phyloP scores from a whole-genome alignment of 2,113 vertebrate species.

The Eptatretus burgeri region DNA sequence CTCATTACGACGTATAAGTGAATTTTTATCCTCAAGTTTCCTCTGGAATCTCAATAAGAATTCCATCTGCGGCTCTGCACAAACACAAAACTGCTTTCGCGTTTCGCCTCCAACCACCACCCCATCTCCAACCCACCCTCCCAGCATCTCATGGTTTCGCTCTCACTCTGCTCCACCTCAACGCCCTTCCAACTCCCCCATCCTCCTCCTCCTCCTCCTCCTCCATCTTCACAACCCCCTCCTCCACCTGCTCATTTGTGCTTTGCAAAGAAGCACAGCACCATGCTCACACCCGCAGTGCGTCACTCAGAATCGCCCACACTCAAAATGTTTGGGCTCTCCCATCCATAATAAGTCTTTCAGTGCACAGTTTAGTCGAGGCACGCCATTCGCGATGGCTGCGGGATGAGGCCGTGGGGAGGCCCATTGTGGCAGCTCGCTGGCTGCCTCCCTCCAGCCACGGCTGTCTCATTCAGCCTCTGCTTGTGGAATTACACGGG shows the following conservation, averaged over 20 bases:
- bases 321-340: constrained; percentile 3
- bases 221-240: too few species aligned
- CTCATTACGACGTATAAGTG: too few species aligned
- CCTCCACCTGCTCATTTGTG: too few species aligned
- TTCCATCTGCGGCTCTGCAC: constrained; percentile 4
- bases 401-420: background rate
- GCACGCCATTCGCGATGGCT: background rate
- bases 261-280: too few species aligned
- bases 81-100: constrained; percentile 6
- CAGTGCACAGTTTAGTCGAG: constrained; percentile 5
- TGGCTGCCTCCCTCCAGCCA: background rate
- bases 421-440: constrained; percentile 3
- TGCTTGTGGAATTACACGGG: constrained; percentile 4
- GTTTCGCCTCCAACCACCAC: background rate
- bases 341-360: constrained; percentile 6
- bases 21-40: background rate
- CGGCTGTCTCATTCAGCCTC: constrained; percentile 1
- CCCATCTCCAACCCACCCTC: background rate
- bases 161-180: too few species aligned
- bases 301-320: constrained; percentile 1
- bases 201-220: too few species aligned
- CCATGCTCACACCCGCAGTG: constrained; percentile 2
- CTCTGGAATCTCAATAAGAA: background rate
- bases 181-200: too few species aligned
- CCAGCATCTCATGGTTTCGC: too few species aligned